Evolutionary conservation across 1,140 invertebrate species (phyloP), one percentile per base, ranked within the genome.

Genomic region (Sipha flava): DNA sequence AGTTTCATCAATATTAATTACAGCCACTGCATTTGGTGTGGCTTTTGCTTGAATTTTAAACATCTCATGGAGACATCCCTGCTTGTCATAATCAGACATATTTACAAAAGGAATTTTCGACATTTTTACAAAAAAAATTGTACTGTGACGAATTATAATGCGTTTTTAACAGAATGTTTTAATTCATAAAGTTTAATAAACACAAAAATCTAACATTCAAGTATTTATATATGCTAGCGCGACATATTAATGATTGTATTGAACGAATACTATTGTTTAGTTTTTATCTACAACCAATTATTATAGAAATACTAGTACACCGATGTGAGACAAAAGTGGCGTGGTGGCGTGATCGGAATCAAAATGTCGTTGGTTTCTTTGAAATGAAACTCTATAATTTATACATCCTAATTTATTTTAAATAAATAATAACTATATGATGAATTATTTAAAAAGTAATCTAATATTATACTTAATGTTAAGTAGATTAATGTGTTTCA

Each of bases 61-160:
- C 70, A 83, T 81, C 12, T 82, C 81, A 16, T 83, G 82, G n/a
- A 84, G 81, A 70, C 82, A 82, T 1, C 83, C 83, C n/a, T 72
- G 81, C 70, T 81, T 52, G 10, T 84, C 83, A 59, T 84, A 84
- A 62, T 81, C 57, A 3, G 68, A 72, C 83, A 84, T 82, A 49
- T 82, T 62, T 7, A 82, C 80, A 12, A 2, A 43, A 7, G 79
- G 68, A 16, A 80, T 5, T 59, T 43, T 52, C 1, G 73, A n/a
- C 52, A 77, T 77, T 57, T 57, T 57, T 3, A 7, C 18, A 59
- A 75, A 54, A 75, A 37, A 0, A 21, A 9, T 43, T 31, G 16
- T 31, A 1, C 29, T 70, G 0, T 1, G 34, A 70, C n/a, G 10
- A 21, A 34, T 12, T 34, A 23, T 59, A n/a, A 31, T 59, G 21